Evolutionary conservation across 2,113 vertebrate genomes (phyloP), one percentile per base, ranked within the genome.

Genomic region (Macrotus californicus): DNA sequence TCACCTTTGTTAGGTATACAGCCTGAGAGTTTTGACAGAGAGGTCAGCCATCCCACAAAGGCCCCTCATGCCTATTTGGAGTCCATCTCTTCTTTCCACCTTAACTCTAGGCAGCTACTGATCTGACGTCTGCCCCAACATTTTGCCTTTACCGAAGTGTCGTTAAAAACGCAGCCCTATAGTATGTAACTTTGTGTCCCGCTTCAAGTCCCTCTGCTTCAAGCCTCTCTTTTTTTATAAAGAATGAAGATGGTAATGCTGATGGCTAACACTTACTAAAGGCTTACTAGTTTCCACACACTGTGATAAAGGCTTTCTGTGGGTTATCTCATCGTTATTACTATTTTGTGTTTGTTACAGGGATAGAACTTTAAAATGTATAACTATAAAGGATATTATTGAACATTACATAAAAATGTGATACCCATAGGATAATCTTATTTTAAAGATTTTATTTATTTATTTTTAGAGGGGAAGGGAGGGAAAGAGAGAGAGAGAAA

Each of bases 101-200:
- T 86, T 83, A 41, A n/a, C 7, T 52, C 61, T 29, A 83, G 39
- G 59, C 22, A 82, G 16, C 59, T 86, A n/a, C 39, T 94, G 75
- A 81, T 85, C 43, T 43, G 48, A 48, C 66, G 19, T 87, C 39
- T 94, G 18, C 90, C 36, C 52, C 52, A n/a, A 31, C 56, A 92
- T 73, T 95, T 94, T 69, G 39, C 43, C 19, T 94, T 96, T 76
- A 81, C 67, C 10, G 66, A 18, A 86, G 43, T 90, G 67, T 76
- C 81, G 59, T 48, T 66, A 82, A 82, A 82, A 82, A 75, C 89
- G 43, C 34, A 77, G 26, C 61, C 24, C 24, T 26, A 43, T 8
- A 76, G n/a, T 81, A 15, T 82, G 11, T 56, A 70, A 36, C 19
- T 87, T 93, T 77, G 24, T 82, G 39, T 91, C 72, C 85, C 64